Evolutionary conservation across 1,140 invertebrate genomes (phyloP).

Genomic region (Lordiphosa mommai): DNA sequence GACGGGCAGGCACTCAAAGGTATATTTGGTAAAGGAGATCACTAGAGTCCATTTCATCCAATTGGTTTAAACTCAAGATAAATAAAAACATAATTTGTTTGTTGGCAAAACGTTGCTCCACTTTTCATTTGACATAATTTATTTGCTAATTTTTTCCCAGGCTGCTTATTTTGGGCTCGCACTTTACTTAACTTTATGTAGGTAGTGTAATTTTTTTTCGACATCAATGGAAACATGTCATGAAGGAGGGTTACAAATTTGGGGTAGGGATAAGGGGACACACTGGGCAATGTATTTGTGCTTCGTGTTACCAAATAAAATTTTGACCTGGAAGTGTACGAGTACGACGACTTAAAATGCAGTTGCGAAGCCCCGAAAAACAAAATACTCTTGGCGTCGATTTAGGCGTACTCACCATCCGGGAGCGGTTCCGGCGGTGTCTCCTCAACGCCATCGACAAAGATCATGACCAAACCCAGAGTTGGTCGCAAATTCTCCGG

Average conservation of each 20-base stretch:
- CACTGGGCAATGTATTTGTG: background rate
- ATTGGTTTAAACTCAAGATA: no score
- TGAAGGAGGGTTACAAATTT: no score
- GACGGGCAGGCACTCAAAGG: no score
- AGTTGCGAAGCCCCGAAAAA: background rate
- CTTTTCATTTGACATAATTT: no score
- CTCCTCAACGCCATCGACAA: constrained; percentile 50
- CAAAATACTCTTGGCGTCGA: background rate
- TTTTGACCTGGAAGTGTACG: constrained; percentile 15
- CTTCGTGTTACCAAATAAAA: constrained; percentile 6
- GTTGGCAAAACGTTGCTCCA: background rate
- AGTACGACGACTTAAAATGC: background rate
- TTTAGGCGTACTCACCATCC: constrained; percentile 11
- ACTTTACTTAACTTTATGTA: no score
- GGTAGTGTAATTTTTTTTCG: no score
- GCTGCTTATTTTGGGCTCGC: no score
- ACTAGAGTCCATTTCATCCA: no score
- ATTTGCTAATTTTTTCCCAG: no score
- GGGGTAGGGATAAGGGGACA: no score
- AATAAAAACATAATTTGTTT: constrained; percentile 6
- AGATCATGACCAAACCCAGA: constrained; percentile 48
- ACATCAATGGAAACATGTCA: no score
- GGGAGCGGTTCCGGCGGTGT: constrained; percentile 2
- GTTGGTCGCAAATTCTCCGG: constrained; percentile 39
- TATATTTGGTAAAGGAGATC: no score